These are phyloP conservation scores for Hydrolagus colliei DNA, from an alignment of 2,797 vertebrate species.

Conservation along the genomic window DNA sequence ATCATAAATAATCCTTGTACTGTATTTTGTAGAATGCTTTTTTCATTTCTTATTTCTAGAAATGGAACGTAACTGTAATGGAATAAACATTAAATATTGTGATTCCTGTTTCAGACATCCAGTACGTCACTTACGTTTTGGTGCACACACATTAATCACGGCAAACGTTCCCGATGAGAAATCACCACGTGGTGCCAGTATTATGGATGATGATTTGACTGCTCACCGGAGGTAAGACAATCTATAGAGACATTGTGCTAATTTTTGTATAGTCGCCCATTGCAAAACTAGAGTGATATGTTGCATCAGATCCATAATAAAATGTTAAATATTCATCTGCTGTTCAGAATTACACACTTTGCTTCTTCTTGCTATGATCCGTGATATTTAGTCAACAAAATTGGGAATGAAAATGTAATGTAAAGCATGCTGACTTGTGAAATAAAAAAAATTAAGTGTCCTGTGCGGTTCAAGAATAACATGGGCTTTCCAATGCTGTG, in stretches of 20 bases:
- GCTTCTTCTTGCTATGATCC: too few relatives aligned
- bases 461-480: too few relatives aligned
- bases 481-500: too few relatives aligned
- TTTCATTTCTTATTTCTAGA: too few relatives aligned
- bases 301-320: not conserved
- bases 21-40: too few relatives aligned
- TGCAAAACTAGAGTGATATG: not conserved
- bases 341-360: not conserved
- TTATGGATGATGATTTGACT: constrained; percentile 75
- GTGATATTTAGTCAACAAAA: too few relatives aligned
- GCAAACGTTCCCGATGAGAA: constrained; percentile 87
- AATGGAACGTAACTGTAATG: too few relatives aligned
- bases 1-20: too few relatives aligned
- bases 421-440: too few relatives aligned
- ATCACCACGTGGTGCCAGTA: constrained; percentile 69
- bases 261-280: not conserved
- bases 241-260: not conserved
- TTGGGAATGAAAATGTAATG: too few relatives aligned
- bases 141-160: constrained; percentile 75
- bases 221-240: constrained; percentile 73
- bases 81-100: not conserved
- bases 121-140: constrained; percentile 73
- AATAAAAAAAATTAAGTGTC: too few relatives aligned
- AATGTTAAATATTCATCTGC: not conserved
- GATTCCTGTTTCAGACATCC: constrained; percentile 66